A percentile compares a stretch with the other conserved stretches of the same genome.
phyloP scores from a whole-genome alignment of 2,888 invertebrate species.

The Germaria angustata region DNA sequence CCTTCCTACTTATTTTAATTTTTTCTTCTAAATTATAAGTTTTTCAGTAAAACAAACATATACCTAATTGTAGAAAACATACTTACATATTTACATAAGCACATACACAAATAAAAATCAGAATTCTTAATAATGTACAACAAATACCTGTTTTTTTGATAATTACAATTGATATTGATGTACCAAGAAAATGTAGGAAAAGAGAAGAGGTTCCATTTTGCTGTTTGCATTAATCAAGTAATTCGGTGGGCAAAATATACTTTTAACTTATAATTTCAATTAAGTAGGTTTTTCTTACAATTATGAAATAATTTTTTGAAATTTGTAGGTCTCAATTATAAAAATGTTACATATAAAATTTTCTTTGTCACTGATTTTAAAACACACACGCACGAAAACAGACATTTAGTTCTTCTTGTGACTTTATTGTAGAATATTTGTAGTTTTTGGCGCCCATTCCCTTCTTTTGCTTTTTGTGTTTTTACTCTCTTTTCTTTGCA shows the following conservation, averaged over 20 bases:
- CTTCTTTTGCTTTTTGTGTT: constrained; percentile 32
- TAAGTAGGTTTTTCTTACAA: neutral
- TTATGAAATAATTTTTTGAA: constrained; percentile 38
- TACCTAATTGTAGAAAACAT: neutral
- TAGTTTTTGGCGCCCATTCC: constrained; percentile 66
- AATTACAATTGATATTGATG: too few species aligned
- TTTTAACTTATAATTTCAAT: too few species aligned
- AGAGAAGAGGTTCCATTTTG: too few species aligned
- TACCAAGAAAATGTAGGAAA: too few species aligned
- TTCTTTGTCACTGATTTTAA: constrained; percentile 21
- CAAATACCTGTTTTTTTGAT: too few species aligned
- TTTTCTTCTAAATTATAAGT: neutral
- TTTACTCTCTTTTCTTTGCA: constrained; percentile 52
- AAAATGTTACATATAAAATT: neutral
- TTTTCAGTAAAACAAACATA: neutral
- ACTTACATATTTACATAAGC: neutral
- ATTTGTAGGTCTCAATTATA: constrained; percentile 29
- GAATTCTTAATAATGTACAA: too few species aligned
- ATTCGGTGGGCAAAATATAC: too few species aligned
- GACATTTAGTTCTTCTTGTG: neutral
- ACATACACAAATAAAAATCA: neutral
- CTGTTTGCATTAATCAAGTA: too few species aligned
- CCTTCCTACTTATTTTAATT: neutral
- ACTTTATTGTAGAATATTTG: constrained; percentile 28
- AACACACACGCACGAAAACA: neutral